phyloP scores from a whole-genome alignment of 2,113 vertebrate species.

The Ochotona curzoniae region DNA sequence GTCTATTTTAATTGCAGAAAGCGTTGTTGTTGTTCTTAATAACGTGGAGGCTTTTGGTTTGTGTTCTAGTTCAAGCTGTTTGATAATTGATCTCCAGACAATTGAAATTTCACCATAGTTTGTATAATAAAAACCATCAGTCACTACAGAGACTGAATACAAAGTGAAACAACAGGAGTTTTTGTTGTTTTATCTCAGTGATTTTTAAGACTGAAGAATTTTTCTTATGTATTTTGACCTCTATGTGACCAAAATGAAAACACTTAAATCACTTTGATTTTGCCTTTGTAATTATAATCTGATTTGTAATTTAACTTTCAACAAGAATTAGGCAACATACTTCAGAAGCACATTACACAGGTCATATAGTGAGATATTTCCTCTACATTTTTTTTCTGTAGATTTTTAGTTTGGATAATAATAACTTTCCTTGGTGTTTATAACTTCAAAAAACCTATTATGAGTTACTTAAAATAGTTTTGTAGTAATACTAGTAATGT shows the following conservation, averaged over 20 bases:
- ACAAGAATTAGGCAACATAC: conserved; percentile 1
- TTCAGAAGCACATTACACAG: conserved; percentile 49
- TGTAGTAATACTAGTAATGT: not conserved
- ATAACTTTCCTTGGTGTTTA: conserved; percentile 32
- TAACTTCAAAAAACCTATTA: conserved; percentile 1
- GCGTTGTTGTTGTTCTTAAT: not conserved
- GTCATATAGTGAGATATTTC: not conserved
- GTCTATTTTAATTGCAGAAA: conserved; percentile 67
- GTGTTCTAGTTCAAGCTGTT: conserved; percentile 63
- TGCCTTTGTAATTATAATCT: conserved; percentile 42
- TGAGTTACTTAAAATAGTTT: conserved; percentile 11
- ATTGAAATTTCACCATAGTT: conserved; percentile 69
- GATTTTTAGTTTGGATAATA: conserved; percentile 44
- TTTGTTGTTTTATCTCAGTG: conserved; percentile 58
- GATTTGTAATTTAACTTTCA: conserved; percentile 54
- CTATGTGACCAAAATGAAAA: conserved; percentile 61
- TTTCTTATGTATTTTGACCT: conserved; percentile 48
- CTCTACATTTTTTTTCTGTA: conserved; percentile 7
- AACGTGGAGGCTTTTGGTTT: conserved; percentile 67
- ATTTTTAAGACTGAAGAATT: conserved; percentile 51
- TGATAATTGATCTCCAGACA: conserved; percentile 74
- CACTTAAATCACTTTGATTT: conserved; percentile 60
- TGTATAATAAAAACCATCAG: conserved; percentile 71
- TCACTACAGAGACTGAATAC: conserved; percentile 48
- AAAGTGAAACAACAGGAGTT: conserved; percentile 62